Evolutionary conservation across 2,888 invertebrate species (phyloP).

Genomic region (Gnatocerus cornutus): DNA sequence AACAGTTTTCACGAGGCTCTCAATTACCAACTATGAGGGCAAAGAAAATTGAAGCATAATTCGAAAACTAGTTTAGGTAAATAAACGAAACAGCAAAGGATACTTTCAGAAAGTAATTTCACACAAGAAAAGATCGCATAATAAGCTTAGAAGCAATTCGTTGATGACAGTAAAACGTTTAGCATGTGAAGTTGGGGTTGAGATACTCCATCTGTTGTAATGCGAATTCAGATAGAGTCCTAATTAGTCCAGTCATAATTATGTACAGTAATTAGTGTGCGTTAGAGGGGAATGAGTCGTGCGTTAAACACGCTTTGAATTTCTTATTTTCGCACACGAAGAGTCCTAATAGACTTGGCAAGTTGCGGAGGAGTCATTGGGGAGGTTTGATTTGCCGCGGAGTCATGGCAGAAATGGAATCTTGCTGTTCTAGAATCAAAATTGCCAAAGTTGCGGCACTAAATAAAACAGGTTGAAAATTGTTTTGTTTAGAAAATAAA

Average conservation of each 20-base stretch:
- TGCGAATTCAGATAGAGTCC: constrained; percentile 59
- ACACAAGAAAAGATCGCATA: constrained; percentile 58
- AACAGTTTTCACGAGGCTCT: constrained; percentile 27
- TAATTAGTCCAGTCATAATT: constrained; percentile 61
- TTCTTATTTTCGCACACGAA: constrained; percentile 30
- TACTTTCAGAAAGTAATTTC: constrained; percentile 58
- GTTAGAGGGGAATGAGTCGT: constrained; percentile 55
- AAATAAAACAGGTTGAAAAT: too few species aligned
- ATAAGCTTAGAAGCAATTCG: constrained; percentile 52
- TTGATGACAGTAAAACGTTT: constrained; percentile 49
- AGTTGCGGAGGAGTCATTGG: constrained; percentile 18
- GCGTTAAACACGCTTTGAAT: constrained; percentile 33
- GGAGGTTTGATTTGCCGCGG: constrained; percentile 25
- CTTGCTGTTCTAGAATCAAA: too few species aligned
- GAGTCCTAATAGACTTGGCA: background rate
- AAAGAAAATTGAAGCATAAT: constrained; percentile 37
- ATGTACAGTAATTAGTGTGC: constrained; percentile 60
- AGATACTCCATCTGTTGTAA: constrained; percentile 56
- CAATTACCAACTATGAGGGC: constrained; percentile 24
- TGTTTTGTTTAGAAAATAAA: too few species aligned
- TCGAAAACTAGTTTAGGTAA: constrained; percentile 52
- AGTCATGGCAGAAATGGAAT: too few species aligned
- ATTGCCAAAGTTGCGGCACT: too few species aligned
- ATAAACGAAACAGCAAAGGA: constrained; percentile 50
- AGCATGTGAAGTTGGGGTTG: constrained; percentile 32